phyloP scores from a whole-genome alignment of 2,888 invertebrate genomes.

The Masnerella sp. region DNA sequence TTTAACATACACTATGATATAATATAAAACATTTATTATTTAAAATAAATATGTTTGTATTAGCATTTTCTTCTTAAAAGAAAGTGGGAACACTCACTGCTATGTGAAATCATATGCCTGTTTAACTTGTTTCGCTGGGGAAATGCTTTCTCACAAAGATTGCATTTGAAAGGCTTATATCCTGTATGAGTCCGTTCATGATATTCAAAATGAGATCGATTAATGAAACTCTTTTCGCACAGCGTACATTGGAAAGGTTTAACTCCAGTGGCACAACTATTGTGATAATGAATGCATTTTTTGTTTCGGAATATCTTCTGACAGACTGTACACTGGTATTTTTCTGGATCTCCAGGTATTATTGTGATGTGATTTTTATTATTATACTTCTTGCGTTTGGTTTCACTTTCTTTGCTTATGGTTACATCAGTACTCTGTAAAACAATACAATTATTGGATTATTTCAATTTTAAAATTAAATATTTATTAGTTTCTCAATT shows the following conservation, averaged over 20 bases:
- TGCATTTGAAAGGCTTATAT: constrained; percentile 81
- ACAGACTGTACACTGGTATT: constrained; percentile 84
- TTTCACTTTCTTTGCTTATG: constrained; percentile 7
- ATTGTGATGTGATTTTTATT: constrained; percentile 71
- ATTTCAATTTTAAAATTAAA: neutral
- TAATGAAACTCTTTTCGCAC: constrained; percentile 80
- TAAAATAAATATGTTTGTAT: neutral
- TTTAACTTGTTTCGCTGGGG: constrained; percentile 84
- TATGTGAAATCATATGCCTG: constrained; percentile 80
- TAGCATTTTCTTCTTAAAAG: too few relatives aligned
- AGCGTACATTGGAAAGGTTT: constrained; percentile 79
- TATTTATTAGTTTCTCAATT: too few relatives aligned
- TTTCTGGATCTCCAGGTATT: constrained; percentile 78
- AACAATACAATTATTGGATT: neutral
- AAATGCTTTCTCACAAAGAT: constrained; percentile 84
- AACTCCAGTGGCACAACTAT: constrained; percentile 72
- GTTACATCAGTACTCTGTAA: neutral
- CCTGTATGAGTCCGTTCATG: constrained; percentile 84
- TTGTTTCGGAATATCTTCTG: constrained; percentile 84
- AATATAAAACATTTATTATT: neutral
- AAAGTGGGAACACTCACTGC: constrained; percentile 69
- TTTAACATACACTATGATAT: too few relatives aligned
- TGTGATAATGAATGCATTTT: constrained; percentile 72
- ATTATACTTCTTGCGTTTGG: constrained; percentile 27
- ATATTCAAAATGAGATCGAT: constrained; percentile 85